Evolutionary conservation across 2,888 invertebrate genomes (phyloP), one percentile per base, ranked within the genome.

Genomic region (Netelia melanura): DNA sequence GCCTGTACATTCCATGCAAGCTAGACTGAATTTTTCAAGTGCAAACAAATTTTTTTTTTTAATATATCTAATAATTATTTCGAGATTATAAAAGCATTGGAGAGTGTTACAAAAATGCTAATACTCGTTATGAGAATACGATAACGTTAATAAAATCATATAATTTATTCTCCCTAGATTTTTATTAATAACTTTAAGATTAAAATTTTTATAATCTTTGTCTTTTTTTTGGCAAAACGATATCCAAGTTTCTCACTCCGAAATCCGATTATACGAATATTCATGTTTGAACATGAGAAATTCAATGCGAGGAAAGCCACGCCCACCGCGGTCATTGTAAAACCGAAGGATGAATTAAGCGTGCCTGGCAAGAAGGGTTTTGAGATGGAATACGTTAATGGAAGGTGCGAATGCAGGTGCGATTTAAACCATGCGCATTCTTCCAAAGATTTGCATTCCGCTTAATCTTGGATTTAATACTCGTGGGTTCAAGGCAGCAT

Each of bases 191-290:
- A 38, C 38, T 0, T 38, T 38, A 6, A 38, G 5, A 38, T 38
- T 38, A 8, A 3, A 38, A 1, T 38, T 38, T 38, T 38, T 38
- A 5, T 1, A 38, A 38, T 38, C 38, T 38, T 38, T 38, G 3
- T 38, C 38, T 38, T 38, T 38, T 30, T 38, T 38, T 6, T 38
- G 30, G 30, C 62, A 62, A 75, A 64, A 38, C 52, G 52, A 65
- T 65, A 76, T 78, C 70, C 52, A n/a, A 67, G 21, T 48, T 25
- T 62, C 78, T 61, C 77, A 61, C 58, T 30, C 62, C 62, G 61
- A 61, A 62, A 68, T 62, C 52, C 62, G 68, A 78, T 62, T 78
- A 70, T 62, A 17, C 21, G 70, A 78, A 61, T 68, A 62, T 30
- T 68, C 25, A 21, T 14, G 10, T 67, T 48, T 52, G 14, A 1